Percentiles rank a stretch among this genome's conserved stretches.
These are phyloP conservation scores for Psix sp. DNA, from an alignment of 1,140 invertebrate genomes.

Conservation along the genomic window DNA sequence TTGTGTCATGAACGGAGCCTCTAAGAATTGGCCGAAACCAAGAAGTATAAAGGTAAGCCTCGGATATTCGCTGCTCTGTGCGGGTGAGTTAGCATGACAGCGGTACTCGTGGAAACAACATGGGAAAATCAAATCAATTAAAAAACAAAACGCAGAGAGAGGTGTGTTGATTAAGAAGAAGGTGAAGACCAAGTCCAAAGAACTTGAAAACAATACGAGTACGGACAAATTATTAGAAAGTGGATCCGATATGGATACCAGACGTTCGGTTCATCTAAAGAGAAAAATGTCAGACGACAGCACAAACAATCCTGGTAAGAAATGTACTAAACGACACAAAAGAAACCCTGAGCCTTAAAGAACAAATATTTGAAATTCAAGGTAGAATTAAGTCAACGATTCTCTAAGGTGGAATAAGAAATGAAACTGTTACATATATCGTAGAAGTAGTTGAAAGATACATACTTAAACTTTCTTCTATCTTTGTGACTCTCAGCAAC, in stretches of 20 bases:
- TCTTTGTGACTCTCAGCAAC: neutral
- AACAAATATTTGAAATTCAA: neutral
- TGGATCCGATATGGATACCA: too few relatives aligned
- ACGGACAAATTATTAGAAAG: neutral
- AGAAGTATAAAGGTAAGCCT: neutral
- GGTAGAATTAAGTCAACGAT: neutral
- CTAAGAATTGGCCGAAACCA: neutral
- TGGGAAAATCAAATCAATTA: slow-evolving; percentile 1
- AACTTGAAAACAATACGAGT: neutral
- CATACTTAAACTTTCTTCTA: neutral
- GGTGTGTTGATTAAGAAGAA: neutral
- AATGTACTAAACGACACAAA: too few relatives aligned
- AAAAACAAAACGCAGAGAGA: neutral
- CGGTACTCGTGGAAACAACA: slow-evolving; percentile 9
- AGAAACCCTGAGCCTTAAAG: neutral
- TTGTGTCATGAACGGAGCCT: slow-evolving; percentile 6
- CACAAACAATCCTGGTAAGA: too few relatives aligned
- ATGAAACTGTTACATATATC: neutral
- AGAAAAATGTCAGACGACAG: too few relatives aligned
- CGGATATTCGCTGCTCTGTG: slow-evolving; percentile 1
- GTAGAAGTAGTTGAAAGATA: neutral
- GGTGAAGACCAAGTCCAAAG: neutral
- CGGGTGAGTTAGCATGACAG: neutral
- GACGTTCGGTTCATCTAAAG: too few relatives aligned
- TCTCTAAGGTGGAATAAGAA: neutral